These are phyloP conservation scores for Miniopterus natalensis DNA, from an alignment of 2,113 vertebrate species.

Conservation along the genomic window DNA sequence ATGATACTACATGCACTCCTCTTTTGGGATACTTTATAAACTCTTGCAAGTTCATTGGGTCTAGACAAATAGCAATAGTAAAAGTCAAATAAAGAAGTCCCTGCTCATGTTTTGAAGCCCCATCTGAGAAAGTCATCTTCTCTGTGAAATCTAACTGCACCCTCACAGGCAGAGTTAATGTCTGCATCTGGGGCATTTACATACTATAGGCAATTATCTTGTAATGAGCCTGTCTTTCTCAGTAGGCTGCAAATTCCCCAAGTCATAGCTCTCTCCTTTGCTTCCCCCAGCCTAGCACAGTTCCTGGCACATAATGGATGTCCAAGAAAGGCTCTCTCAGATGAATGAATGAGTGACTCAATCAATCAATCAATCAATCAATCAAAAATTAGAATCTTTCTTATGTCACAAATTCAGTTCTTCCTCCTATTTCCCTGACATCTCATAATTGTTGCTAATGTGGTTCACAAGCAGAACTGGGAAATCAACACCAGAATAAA, in stretches of 20 bases:
- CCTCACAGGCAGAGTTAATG: not conserved
- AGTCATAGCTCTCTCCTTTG: not conserved
- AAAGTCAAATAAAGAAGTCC: not conserved
- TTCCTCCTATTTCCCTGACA: conserved; percentile 78
- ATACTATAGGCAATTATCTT: not conserved
- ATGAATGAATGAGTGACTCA: not conserved
- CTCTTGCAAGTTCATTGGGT: not conserved
- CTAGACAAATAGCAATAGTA: not conserved
- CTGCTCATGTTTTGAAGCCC: not conserved
- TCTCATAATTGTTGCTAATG: conserved; percentile 81
- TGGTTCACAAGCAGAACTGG: conserved; percentile 77
- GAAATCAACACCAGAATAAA: conserved; percentile 86
- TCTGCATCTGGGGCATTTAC: not conserved
- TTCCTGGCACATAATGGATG: not conserved
- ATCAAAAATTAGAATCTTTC: conserved; percentile 7
- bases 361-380: not conserved
- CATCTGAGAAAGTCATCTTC: not conserved
- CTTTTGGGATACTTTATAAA: not conserved
- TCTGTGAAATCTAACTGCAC: not conserved
- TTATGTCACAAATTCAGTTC: conserved; percentile 20
- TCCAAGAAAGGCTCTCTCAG: not conserved
- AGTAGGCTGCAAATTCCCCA: not conserved
- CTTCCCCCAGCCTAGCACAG: not conserved
- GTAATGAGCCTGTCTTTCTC: not conserved
- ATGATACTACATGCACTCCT: not conserved